These are phyloP conservation scores for Choloepus didactylus DNA, from an alignment of 2,797 vertebrate species.

Conservation along the genomic window DNA sequence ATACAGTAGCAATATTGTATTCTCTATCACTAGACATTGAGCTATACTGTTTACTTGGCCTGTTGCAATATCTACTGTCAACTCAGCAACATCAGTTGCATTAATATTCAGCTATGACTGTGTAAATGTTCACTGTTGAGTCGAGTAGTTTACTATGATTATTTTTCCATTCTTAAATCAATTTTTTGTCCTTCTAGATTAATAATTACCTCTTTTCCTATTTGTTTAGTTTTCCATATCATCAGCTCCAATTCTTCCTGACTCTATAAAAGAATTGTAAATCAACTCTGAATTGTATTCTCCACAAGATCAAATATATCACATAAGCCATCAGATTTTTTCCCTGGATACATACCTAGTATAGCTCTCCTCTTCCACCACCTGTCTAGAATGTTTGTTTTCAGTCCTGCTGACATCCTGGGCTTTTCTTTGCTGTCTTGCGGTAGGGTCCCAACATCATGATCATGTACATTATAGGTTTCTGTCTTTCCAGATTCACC, in stretches of 20 bases:
- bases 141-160: not conserved
- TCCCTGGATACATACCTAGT: not conserved
- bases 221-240: not conserved
- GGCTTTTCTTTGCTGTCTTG: not conserved
- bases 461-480: not conserved
- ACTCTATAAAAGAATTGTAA: not conserved
- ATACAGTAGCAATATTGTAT: too few species aligned
- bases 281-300: not conserved
- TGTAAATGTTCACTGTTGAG: not conserved
- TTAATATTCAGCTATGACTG: not conserved
- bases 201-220: not conserved
- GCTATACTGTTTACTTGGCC: not conserved
- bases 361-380: not conserved
- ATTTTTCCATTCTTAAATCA: not conserved
- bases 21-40: too few species aligned
- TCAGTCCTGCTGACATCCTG: not conserved
- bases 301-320: not conserved
- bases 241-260: not conserved
- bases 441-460: not conserved
- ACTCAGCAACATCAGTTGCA: not conserved
- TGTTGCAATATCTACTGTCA: not conserved
- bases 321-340: not conserved
- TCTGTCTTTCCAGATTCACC: not conserved
- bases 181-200: not conserved
- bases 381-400: not conserved